Evolutionary conservation across 2,797 vertebrate species (phyloP), one percentile per base, ranked within the genome.

Genomic region (Eupleurogrammus muticus): DNA sequence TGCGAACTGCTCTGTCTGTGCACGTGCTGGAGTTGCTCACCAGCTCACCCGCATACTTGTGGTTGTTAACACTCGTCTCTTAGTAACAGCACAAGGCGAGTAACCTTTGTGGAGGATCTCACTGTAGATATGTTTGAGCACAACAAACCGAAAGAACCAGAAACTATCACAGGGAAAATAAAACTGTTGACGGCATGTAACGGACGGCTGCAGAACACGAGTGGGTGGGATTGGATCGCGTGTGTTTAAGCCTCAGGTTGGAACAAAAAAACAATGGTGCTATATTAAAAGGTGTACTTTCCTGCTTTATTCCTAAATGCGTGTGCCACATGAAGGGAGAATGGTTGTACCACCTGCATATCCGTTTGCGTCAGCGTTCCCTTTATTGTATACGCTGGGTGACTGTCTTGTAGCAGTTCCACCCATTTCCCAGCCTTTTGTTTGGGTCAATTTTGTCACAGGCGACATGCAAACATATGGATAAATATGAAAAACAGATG

Each of bases 401-500:
- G 73, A 79, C 77, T 9, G 77, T 77, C 83, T 75, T 52, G 72
- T 70, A 77, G 28, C 49, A 66, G 83, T 88, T 89, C 86, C 86
- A 87, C 77, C 82, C 80, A 82, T 81, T 93, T 90, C 89, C 92
- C 66, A 7, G 61, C 78, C 86, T 83, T 92, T 93, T 90, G 89
- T 92, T 87, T 78, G 28, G 50, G 54, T 19, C 12, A 62, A 49
- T 66, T 52, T 83, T 77, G 66, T 55, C 35, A 70, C 69, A 61
- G 35, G 56, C 60, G 70, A 88, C 80, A 88, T 87, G 80, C 85
- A 87, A 83, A 76, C 50, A 50, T 70, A 47, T 54, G 42, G 50
- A 74, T 72, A 84, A 91, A 95, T 89, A 75, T 67, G 75, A 90
- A 92, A 88, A 92, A 75, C 94, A 95, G 88, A 93, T 94, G 93